Evolutionary conservation across 1,140 invertebrate genomes (phyloP), one percentile per base, ranked within the genome.

Genomic region (Ptiloglossa arizonensis): DNA sequence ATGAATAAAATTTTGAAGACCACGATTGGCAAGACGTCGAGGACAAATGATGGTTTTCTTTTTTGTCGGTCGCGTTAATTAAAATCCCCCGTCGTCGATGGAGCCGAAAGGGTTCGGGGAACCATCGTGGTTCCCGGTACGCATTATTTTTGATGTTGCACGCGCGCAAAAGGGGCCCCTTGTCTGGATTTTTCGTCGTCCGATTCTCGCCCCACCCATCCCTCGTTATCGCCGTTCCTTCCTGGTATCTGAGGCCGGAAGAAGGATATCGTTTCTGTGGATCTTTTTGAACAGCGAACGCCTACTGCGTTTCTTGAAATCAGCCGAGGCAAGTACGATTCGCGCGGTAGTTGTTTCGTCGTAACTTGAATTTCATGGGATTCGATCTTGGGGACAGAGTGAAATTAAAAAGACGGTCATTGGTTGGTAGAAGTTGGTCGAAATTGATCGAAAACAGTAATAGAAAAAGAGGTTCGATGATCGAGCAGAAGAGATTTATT

Each of bases 41-140:
- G 17, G 24, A n/a, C 29, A 32, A 22, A 22, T 3, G 8, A 44
- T 5, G 27, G 24, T 57, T 60, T 60, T 29, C 29, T 29, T 17
- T 56, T 46, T 11, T 1, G 1, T 32, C 24, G 13, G 56, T 9
- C 32, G 66, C 17, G 46, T 72, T 83, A 83, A 83, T 83, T 83
- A 81, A 77, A 70, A 70, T 80, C 62, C 44, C 79, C 48, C 32
- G 11, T 17, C 15, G 50, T 54, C 41, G 79, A 72, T 62, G 56
- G 38, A 46, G 46, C 35, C 64, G 24, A 48, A 27, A 56, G 22
- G 67, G 62, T 90, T 90, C 89, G 71, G 64, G 66, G 88, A 90
- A 90, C 78, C 60, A 54, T 54, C 46, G 74, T 67, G 46, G 48
- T 90, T 90, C 89, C 87, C 67, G 78, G 88, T 90, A 90, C 80